These are phyloP conservation scores for Leptinotarsa rubiginosa DNA, from an alignment of 2,888 invertebrate species.

Conservation along the genomic window DNA sequence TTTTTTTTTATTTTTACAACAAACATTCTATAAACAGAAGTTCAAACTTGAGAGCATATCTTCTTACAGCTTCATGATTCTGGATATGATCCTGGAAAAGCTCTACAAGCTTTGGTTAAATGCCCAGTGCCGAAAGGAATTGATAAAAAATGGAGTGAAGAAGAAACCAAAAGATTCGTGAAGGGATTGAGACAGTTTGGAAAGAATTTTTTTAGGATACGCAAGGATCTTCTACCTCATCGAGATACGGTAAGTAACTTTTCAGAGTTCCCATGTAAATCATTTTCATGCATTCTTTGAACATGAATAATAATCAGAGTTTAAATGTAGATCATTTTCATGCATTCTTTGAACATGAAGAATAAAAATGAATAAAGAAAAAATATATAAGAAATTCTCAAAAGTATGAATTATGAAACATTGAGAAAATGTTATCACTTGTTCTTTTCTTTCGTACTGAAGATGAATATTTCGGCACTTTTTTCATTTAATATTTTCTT, in stretches of 20 bases:
- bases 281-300: not conserved
- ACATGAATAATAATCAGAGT: not conserved
- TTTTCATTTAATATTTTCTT: constrained; percentile 37
- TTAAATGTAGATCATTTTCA: not conserved
- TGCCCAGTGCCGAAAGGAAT: constrained; percentile 97
- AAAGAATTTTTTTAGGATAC: constrained; percentile 98
- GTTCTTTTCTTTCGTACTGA: not conserved
- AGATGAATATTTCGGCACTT: not conserved
- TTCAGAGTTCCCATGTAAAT: not conserved
- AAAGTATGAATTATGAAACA: too few species aligned
- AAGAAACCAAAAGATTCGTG: constrained; percentile 97
- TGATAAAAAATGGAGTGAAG: constrained; percentile 98
- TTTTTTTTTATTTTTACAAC: not conserved
- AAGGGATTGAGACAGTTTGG: constrained; percentile 98
- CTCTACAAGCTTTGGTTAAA: constrained; percentile 95
- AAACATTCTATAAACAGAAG: not conserved
- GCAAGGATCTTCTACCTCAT: constrained; percentile 95
- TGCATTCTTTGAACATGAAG: not conserved
- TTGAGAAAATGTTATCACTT: not conserved
- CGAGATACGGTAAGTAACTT: constrained; percentile 85
- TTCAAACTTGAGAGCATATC: not conserved
- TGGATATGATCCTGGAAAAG: constrained; percentile 96
- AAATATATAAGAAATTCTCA: too few species aligned
- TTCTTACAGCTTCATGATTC: constrained; percentile 86
- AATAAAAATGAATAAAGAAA: too few species aligned